Evolutionary conservation across 2,888 invertebrate species (phyloP), one percentile per base, ranked within the genome.

Genomic region (Graphium colonna): DNA sequence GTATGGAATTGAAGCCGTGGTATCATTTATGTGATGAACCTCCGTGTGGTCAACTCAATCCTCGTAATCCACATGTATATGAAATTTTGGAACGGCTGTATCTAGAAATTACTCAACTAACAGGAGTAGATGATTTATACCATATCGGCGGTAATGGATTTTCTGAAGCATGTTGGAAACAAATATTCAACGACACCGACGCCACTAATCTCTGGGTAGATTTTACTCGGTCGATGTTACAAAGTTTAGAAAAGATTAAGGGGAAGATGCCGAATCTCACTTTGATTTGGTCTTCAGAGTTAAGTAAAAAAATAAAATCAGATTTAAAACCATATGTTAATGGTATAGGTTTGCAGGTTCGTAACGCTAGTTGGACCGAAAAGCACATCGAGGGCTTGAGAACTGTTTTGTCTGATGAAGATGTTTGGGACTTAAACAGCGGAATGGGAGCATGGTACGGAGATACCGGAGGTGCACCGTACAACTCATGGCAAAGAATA

Each of bases 391-490:
- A 91, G 7, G 94, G 94, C 58, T 80, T 96, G 3, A 82, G 93
- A 56, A 91, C 95, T 43, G 93, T 96, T 48, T 82, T 95, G 58
- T 95, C 95, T 5, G 95, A 96, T 73, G 95, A 95, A 48, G 95
- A 96, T 68, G 94, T 94, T 3, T 95, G 95, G 95, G 95, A 96
- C 75, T 90, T 96, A 61, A 96, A 96, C 71, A 95, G 94, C 65
- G 96, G 96, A 0, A 93, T 93, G 64, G 95, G 95, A 5, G 91
- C 91, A 49, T 96, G 96, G 96, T 84, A 94, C 39, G 93, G 94
- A 1, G 94, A 93, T 51, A 93, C 92, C 0, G 94, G 93, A 51
- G 95, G 95, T 64, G 93, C 94, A 18, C 94, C 95, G 0, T 96
- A 95, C 76, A 92, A 94, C 61, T 94, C 95, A 9, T 96, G 96